Conservation (phyloP, 1,140 invertebrate species). For the Cardiocondyla obscurior region DNA sequence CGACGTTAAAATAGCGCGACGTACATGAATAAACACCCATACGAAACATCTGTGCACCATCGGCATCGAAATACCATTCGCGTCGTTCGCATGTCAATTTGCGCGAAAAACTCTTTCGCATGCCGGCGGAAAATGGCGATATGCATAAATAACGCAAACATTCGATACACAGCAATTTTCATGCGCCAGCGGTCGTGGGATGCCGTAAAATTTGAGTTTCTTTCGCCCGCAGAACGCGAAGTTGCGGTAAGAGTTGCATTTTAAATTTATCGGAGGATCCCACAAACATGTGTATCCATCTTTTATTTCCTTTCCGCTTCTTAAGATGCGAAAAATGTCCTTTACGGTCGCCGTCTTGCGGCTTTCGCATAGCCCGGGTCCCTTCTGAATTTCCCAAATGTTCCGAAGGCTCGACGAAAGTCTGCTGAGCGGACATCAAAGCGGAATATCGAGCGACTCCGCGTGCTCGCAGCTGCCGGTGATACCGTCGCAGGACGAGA, state of each 20-base stretch:
- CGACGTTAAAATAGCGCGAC: neutral
- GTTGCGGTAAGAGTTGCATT: neutral
- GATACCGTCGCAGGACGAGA: neutral
- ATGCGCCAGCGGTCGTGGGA: neutral
- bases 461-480: neutral
- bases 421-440: conserved; percentile 67
- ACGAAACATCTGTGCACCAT: neutral
- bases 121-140: neutral
- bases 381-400: conserved; percentile 2
- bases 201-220: neutral
- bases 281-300: neutral
- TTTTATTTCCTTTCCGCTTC: neutral
- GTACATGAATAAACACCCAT: conserved; percentile 23
- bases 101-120: neutral
- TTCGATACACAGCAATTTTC: neutral
- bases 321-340: neutral
- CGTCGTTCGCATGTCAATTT: conserved; percentile 27
- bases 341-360: neutral
- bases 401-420: conserved; percentile 86
- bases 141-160: neutral
- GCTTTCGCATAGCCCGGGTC: neutral
- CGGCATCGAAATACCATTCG: neutral
- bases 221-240: neutral
- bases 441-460: conserved; percentile 1
- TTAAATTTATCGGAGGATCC: neutral